These are phyloP conservation scores for Periparus ater DNA, from an alignment of 2,797 vertebrate genomes.

Conservation along the genomic window DNA sequence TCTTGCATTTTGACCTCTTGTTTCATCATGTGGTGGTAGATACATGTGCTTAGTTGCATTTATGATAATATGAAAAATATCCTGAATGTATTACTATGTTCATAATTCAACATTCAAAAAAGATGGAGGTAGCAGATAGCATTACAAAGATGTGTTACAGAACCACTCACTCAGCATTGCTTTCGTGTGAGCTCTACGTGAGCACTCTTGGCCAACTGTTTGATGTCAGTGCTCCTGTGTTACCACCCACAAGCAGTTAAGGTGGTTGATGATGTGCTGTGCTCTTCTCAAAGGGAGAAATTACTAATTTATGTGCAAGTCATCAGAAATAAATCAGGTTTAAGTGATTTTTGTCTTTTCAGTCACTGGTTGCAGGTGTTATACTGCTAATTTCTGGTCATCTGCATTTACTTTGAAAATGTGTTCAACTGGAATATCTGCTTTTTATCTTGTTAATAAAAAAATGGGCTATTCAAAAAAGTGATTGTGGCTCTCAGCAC, in stretches of 20 bases:
- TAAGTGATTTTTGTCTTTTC: not conserved
- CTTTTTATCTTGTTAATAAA: not conserved
- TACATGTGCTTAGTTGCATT: not conserved
- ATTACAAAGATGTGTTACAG: not conserved
- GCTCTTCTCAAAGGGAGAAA: not conserved
- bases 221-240: not conserved
- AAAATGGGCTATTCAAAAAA: not conserved
- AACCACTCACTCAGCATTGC: not conserved
- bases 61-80: not conserved
- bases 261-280: not conserved
- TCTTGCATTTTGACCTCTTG: not conserved
- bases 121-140: not conserved
- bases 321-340: not conserved
- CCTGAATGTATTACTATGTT: not conserved
- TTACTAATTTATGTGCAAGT: not conserved
- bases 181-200: not conserved
- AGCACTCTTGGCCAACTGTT: not conserved
- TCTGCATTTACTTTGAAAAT: conserved; percentile 12
- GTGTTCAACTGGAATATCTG: not conserved
- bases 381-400: not conserved
- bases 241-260: conserved; percentile 16
- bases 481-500: not conserved
- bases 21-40: not conserved
- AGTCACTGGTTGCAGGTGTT: not conserved
- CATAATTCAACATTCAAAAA: not conserved